Evolutionary conservation across 2,113 vertebrate genomes (phyloP).

Genomic region (Cochlearius cochlearius): DNA sequence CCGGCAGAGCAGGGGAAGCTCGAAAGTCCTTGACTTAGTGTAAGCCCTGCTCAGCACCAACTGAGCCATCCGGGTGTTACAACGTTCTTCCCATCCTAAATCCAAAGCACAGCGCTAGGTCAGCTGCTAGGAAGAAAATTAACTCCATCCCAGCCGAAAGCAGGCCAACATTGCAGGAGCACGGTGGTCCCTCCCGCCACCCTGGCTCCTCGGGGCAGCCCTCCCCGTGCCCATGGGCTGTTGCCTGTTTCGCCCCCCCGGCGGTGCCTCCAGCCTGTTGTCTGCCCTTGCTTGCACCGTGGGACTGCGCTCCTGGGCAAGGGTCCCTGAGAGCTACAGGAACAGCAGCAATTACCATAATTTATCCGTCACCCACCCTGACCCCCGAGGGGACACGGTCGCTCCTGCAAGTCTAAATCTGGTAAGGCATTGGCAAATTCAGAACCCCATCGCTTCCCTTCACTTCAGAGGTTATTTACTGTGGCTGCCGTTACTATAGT

Average conservation of each 20-base stretch:
- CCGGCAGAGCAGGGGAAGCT: too few relatives aligned
- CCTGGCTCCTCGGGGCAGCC: neutral
- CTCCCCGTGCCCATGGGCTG: neutral
- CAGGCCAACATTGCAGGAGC: neutral
- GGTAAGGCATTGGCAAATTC: neutral
- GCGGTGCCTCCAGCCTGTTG: neutral
- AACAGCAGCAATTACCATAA: neutral
- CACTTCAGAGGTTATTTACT: neutral
- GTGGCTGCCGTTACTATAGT: neutral
- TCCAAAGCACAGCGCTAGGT: too few relatives aligned
- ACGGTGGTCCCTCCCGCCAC: neutral
- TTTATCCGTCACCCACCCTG: neutral
- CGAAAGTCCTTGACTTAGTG: too few relatives aligned
- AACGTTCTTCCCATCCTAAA: too few relatives aligned
- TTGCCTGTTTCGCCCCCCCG: neutral
- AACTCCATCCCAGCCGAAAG: too few relatives aligned
- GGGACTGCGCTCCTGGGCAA: neutral
- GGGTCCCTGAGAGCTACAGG: neutral
- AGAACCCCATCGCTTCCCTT: neutral
- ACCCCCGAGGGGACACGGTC: fast-evolving
- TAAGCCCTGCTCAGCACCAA: too few relatives aligned
- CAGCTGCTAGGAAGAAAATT: too few relatives aligned
- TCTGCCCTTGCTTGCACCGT: fast-evolving
- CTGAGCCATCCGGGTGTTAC: too few relatives aligned
- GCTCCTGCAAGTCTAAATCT: neutral